phyloP scores from a whole-genome alignment of 1,140 invertebrate species.

The Brachionus plicatilis region DNA sequence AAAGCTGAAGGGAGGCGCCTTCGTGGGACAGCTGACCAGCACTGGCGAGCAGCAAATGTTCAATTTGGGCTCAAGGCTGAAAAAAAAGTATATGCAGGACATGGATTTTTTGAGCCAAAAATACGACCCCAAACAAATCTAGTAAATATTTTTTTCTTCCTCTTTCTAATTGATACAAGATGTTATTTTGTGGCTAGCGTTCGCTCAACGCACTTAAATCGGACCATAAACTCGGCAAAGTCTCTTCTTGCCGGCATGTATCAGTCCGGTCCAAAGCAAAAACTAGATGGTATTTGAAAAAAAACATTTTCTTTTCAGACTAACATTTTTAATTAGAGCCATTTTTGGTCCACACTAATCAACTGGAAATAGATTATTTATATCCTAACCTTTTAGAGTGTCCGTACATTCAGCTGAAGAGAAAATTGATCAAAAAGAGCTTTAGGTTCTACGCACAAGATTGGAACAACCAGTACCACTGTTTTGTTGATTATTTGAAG shows the following conservation, averaged over 20 bases:
- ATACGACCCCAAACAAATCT: constrained; percentile 8
- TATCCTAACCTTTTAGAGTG: constrained; percentile 22
- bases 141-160: neutral
- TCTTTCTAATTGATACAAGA: neutral
- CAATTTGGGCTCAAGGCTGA: neutral
- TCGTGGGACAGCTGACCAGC: constrained; percentile 1
- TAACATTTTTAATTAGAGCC: constrained; percentile 1
- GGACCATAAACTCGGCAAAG: constrained; percentile 18
- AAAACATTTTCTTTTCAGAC: neutral
- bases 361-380: constrained; percentile 34
- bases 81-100: neutral
- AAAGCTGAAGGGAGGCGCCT: neutral
- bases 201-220: constrained; percentile 23
- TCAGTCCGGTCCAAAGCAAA: neutral
- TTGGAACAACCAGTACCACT: neutral
- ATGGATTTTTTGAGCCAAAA: neutral
- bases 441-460: neutral
- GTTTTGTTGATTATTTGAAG: neutral
- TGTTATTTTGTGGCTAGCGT: neutral
- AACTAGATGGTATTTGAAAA: neutral
- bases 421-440: constrained; percentile 4
- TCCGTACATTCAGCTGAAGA: neutral
- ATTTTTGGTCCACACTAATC: constrained; percentile 3
- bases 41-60: constrained; percentile 35
- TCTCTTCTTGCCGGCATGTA: constrained; percentile 20